Base-by-base conservation (phyloP, 2,113 vertebrate species). In the Glaucomys volans region DNA sequence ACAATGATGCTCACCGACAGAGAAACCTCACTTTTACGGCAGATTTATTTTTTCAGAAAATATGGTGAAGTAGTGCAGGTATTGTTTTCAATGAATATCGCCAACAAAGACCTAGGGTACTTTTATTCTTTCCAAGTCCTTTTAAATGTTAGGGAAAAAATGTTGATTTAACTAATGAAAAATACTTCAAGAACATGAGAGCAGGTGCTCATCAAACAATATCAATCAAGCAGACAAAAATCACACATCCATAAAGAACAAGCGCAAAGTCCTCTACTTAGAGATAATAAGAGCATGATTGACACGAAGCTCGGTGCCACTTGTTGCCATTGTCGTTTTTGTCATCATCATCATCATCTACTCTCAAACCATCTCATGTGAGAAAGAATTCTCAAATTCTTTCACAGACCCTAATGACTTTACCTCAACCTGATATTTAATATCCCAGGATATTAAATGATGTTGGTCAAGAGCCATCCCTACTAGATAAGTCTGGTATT, bases 101-200 rank as follows among this genome's bases (percentile, higher is more conserved):
- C 20, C 62, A 90, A 67, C 40, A 40, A 81, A 97, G 32, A 77
- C 11, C 69, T 62, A 84, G 18, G 24, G 5, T 35, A 40, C 66
- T 89, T 94, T 82, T 54, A 44, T 86, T 87, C 62, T 93, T 90
- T 83, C 5, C 35, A 86, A 84, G 54, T 32, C 47, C 28, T 83
- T 35, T 77, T 47, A 40, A 83, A 35, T 66, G 35, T 69, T 84
- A 77, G 57, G 57, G 8, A 89, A 79, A 90, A 77, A 74, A 76
- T 95, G 30, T 89, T 95, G 69, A 84, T 67, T 91, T 91, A 35
- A 54, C 67, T 94, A 89, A 90, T 47, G 64, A 77, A 42, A 86
- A 85, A 88, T 83, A 86, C 69, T 81, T 66, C 89, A 80, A 83
- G 91, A 96, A 84, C 14, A 81, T 22, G 24, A 96, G 32, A 52